phyloP scores from a whole-genome alignment of 1,140 invertebrate genomes.

The Nasonia longicornis region DNA sequence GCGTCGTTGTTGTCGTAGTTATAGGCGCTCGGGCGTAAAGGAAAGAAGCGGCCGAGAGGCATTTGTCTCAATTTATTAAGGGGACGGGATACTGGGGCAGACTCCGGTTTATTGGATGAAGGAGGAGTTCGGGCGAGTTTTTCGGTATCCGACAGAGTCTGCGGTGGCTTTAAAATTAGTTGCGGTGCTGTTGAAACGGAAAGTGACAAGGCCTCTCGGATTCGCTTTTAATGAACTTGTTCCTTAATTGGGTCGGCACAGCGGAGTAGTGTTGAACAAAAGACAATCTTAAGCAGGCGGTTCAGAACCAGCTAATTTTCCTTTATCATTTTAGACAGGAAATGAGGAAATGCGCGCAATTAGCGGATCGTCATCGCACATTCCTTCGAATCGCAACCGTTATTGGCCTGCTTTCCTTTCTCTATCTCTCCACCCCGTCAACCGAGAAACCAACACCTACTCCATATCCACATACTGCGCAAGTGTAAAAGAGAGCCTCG shows the following conservation, averaged over 20 bases:
- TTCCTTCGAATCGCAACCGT: background rate
- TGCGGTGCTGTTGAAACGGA: background rate
- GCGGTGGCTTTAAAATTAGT: background rate
- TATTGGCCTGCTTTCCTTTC: background rate
- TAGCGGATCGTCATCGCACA: too few relatives aligned
- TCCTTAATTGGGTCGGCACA: too few relatives aligned
- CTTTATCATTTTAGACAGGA: too few relatives aligned
- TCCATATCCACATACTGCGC: too few relatives aligned
- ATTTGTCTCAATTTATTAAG: slow-evolving; percentile 43
- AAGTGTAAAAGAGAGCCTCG: background rate
- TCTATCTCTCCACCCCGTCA: background rate
- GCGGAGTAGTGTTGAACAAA: too few relatives aligned
- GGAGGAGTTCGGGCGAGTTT: background rate
- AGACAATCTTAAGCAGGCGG: too few relatives aligned
- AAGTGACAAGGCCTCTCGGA: too few relatives aligned
- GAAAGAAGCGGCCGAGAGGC: background rate
- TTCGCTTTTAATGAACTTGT: too few relatives aligned
- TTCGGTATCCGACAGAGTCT: background rate
- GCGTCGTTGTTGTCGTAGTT: background rate
- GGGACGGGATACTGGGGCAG: slow-evolving; percentile 6
- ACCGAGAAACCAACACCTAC: background rate
- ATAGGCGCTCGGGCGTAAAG: background rate
- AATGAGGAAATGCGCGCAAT: too few relatives aligned
- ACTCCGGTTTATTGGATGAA: background rate
- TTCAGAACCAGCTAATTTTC: too few relatives aligned